Base-by-base conservation (phyloP, 2,888 invertebrate genomes). In the Ephialtes manifestator region DNA sequence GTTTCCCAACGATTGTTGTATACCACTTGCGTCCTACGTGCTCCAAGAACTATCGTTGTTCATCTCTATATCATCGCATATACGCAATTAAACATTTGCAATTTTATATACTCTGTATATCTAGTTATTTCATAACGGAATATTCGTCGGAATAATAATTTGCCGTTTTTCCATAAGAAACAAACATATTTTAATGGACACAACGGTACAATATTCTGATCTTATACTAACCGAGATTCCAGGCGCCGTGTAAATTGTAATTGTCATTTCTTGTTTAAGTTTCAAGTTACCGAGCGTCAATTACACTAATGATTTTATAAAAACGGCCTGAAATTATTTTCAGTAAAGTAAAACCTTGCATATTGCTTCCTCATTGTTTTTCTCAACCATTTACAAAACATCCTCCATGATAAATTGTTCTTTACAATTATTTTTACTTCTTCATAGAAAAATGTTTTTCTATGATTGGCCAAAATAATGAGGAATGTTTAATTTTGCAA, bases 1-100 rank as follows among this genome's bases (percentile, higher is more conserved):
- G 39, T 84, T 84, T 84, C 83, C 55, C 71, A 84, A 84, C 71
- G 13, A 63, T 70, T 55, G 67, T 70, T 55, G 67, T 51, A 35
- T 63, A 18, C 51, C 20, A 35, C 35, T 51, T 7, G 20, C 48
- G 15, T 18, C 10, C 39, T 7, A 31, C 20, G 43, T 51, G 15
- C 63, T 53, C 53, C 53, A 58, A 71, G 60, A 53, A 43, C 71
- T 31, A 55, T 39, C 31, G 55, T 58, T 20, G 20, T 72, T 78
- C n/a, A 55, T 67, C 51, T 53, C n/a, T 63, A 13, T 72, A 0
- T 48, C 15, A n/a, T 35, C 53, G 31, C 48, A 13, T 24, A 63
- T 24, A 31, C n/a, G 65, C 67, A 77, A 77, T 67, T 35, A 67
- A 67, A 53, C 63, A 63, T n/a, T 76, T 65, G 65, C 8, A 10